These are phyloP conservation scores for Carassius gibelio DNA, from an alignment of 2,113 vertebrate genomes.

Conservation along the genomic window DNA sequence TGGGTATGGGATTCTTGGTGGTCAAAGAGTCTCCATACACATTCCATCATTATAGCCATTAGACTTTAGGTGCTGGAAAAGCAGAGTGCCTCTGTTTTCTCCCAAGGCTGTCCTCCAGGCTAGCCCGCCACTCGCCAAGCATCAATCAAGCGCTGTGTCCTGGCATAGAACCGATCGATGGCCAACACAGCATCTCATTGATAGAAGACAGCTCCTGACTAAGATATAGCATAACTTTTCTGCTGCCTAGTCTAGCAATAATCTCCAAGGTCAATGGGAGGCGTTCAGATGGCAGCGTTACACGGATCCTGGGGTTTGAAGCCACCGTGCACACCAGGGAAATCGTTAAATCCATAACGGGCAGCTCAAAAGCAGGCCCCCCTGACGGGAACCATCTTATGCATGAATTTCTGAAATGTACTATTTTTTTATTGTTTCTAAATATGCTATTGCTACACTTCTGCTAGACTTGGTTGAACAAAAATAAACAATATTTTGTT, in stretches of 20 bases:
- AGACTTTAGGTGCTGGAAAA: conserved; percentile 43
- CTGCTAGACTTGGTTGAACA: too few species aligned
- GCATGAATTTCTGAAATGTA: conserved; percentile 47
- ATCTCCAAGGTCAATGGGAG: conserved; percentile 73
- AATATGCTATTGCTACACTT: too few species aligned
- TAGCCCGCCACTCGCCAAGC: conserved; percentile 47
- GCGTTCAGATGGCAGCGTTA: conserved; percentile 65
- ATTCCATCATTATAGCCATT: conserved; percentile 46
- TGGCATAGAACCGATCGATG: conserved; percentile 65
- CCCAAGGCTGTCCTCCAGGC: conserved; percentile 58
- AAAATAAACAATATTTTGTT: too few species aligned
- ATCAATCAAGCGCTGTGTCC: conserved; percentile 62
- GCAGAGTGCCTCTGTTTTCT: conserved; percentile 52
- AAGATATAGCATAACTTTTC: conserved; percentile 63
- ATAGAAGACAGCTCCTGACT: conserved; percentile 64
- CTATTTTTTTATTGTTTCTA: too few species aligned
- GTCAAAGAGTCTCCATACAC: conserved; percentile 41
- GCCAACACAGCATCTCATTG: conserved; percentile 62
- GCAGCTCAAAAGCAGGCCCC: conserved; percentile 52
- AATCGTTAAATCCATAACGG: conserved; percentile 72
- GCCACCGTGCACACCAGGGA: conserved; percentile 63
- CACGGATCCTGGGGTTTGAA: conserved; percentile 61
- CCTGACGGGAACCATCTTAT: conserved; percentile 64
- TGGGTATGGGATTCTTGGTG: conserved; percentile 26
- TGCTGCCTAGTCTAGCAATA: conserved; percentile 69